These are phyloP conservation scores for Schizopygopsis malacanthus DNA, from an alignment of 2,797 vertebrate genomes.

Conservation along the genomic window DNA sequence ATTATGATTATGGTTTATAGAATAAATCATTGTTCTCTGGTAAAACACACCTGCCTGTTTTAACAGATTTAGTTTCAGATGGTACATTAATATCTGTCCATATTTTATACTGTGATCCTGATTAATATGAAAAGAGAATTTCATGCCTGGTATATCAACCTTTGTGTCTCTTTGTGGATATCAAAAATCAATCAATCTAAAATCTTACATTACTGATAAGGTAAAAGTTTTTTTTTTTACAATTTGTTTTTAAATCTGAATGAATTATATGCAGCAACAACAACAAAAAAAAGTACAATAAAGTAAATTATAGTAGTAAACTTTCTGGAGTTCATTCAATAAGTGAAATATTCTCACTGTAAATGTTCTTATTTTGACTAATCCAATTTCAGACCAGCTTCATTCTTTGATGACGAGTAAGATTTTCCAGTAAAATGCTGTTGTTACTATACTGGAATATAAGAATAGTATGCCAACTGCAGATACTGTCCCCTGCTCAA, in stretches of 20 bases:
- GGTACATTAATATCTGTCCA: background rate
- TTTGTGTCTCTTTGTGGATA: background rate
- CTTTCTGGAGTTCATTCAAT: background rate
- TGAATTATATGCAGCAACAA: background rate
- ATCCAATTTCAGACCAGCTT: background rate
- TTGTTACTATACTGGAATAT: background rate
- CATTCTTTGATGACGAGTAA: background rate
- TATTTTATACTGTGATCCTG: background rate
- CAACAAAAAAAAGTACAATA: background rate
- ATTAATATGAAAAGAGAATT: background rate
- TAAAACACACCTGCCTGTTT: background rate
- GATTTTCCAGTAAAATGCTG: background rate
- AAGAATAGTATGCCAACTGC: background rate
- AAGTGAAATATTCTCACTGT: background rate
- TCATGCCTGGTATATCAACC: background rate
- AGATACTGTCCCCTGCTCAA: background rate
- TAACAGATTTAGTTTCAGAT: background rate
- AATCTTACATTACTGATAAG: background rate
- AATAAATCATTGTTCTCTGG: conserved; percentile 23
- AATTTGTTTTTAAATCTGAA: background rate
- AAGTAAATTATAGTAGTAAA: background rate
- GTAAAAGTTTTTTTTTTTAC: background rate
- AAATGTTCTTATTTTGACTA: background rate
- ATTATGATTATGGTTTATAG: conserved; percentile 87
- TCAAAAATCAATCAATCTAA: background rate